Evolutionary conservation across 2,888 invertebrate genomes (phyloP), one percentile per base, ranked within the genome.

Genomic region (Apamea monoglypha): DNA sequence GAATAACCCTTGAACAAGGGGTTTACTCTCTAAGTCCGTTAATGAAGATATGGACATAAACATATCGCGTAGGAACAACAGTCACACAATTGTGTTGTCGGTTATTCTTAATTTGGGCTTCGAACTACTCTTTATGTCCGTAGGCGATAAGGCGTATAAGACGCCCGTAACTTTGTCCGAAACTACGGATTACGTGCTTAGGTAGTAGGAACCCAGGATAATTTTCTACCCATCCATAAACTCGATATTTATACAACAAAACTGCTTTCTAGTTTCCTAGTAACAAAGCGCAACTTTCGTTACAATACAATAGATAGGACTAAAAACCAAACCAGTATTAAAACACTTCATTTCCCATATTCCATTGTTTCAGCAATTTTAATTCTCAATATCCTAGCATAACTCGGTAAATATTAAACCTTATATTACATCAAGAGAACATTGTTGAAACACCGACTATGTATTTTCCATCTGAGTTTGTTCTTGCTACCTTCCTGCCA

Each of bases 331-430:
- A 53, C 53, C 40, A 36, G 21, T 66, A 25, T 71, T 73, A 74
- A 71, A 81, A 76, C 29, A 80, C 69, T 70, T 47, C 12, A 78
- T 70, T 74, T 56, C 36, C 56, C 25, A 72, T 66, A 44, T 36
- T 76, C 21, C n/a, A 50, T 64, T 80, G 53, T 44, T 72, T 72
- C 74, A 77, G 53, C 67, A 36, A 69, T 73, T 82, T 78, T 12
- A 69, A 76, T 74, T 81, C 69, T 74, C 72, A 83, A 74, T 82
- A 84, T 66, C 18, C 64, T 68, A 36, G 63, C 56, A n/a, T 25
- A 74, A 78, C 77, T 80, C 32, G 8, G 61, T 80, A 78, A 84
- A 89, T 84, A 86, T 75, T 78, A 82, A 21, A 86, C 76, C 81
- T 59, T 16, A 53, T 68, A 44, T 70, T 69, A 71, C 61, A 80